These are phyloP conservation scores for Hirundichthys speculiger DNA, from an alignment of 2,113 vertebrate genomes.

Conservation along the genomic window DNA sequence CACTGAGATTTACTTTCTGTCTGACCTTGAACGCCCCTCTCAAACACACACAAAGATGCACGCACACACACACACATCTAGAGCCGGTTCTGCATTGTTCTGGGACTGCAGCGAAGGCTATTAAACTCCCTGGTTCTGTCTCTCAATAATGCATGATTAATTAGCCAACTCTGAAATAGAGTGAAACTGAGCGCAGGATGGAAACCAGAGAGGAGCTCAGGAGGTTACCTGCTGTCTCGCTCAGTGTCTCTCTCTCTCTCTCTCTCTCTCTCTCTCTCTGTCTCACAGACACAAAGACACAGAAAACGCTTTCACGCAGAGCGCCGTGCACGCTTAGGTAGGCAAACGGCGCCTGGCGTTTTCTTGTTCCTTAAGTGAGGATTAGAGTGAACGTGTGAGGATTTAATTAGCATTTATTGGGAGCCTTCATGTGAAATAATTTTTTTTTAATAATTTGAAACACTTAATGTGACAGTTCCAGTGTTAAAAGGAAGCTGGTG, in stretches of 20 bases:
- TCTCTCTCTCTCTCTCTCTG: conserved; percentile 3
- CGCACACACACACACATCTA: conserved; percentile 30
- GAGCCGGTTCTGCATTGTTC: conserved; percentile 52
- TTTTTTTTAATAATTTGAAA: too few species aligned
- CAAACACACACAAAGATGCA: background rate
- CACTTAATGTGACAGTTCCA: too few species aligned
- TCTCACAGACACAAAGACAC: conserved; percentile 14
- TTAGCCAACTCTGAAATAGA: conserved; percentile 79
- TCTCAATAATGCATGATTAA: conserved; percentile 85
- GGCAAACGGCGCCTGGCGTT: conserved; percentile 4
- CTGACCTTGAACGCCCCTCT: conserved; percentile 53
- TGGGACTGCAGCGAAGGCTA: conserved; percentile 70
- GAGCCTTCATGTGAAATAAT: too few species aligned
- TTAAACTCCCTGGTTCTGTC: conserved; percentile 69
- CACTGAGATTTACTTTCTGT: conserved; percentile 28
- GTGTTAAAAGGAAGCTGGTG: too few species aligned
- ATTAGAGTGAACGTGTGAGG: background rate
- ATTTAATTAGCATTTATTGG: background rate
- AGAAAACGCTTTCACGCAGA: conserved; percentile 14
- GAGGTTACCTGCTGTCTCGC: conserved; percentile 31
- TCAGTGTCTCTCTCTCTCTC: background rate
- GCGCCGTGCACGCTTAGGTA: background rate
- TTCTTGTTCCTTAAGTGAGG: background rate
- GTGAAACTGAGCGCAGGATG: conserved; percentile 77
- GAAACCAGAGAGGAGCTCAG: conserved; percentile 73